phyloP scores from a whole-genome alignment of 2,888 invertebrate genomes.

The Eilema sororculum region DNA sequence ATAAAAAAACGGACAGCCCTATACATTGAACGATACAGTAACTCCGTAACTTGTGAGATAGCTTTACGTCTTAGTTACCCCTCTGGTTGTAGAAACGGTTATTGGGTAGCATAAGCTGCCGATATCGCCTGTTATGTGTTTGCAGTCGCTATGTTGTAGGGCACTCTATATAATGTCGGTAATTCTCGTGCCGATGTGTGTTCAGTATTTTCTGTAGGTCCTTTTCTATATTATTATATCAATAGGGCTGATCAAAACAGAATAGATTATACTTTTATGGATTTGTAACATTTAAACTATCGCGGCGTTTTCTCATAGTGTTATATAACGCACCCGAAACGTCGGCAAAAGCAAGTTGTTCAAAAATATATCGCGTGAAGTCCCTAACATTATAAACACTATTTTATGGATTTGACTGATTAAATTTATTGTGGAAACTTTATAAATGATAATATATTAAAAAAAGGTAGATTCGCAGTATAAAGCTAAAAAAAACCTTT shows the following conservation, averaged over 20 bases:
- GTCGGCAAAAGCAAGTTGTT: too few species aligned
- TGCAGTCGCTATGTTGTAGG: constrained; percentile 7
- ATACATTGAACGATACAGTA: background rate
- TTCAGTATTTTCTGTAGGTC: background rate
- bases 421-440: too few species aligned
- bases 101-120: constrained; percentile 15
- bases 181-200: background rate
- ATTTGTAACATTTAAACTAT: too few species aligned
- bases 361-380: too few species aligned
- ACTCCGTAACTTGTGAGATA: constrained; percentile 9
- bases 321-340: too few species aligned
- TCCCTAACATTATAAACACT: too few species aligned
- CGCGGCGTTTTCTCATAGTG: too few species aligned
- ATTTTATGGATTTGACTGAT: too few species aligned
- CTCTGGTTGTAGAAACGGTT: constrained; percentile 12
- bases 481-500: background rate
- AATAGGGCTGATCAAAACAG: background rate
- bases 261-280: background rate
- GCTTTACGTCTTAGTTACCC: constrained; percentile 8
- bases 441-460: too few species aligned
- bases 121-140: constrained; percentile 12
- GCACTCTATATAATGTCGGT: background rate
- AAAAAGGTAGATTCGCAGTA: too few species aligned
- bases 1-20: background rate
- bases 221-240: background rate